These are phyloP conservation scores for Drosophila quinaria DNA, from an alignment of 2,888 invertebrate genomes.

Conservation along the genomic window DNA sequence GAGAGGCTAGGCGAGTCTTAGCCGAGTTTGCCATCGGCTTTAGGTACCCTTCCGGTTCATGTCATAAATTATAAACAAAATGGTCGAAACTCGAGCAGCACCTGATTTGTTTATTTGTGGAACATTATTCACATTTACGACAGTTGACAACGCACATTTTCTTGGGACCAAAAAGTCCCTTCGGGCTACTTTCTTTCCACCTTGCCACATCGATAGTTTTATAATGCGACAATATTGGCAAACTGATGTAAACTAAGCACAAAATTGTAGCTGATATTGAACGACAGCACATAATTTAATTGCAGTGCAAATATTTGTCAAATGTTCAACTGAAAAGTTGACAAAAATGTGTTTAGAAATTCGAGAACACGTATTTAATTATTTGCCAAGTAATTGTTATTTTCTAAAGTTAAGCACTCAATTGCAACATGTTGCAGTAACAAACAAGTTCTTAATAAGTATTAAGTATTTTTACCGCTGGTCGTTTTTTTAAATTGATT, in stretches of 20 bases:
- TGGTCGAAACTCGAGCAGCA: conserved; percentile 54
- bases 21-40: conserved; percentile 26
- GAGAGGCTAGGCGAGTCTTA: conserved; percentile 13
- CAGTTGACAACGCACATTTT: conserved; percentile 53
- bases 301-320: conserved; percentile 56
- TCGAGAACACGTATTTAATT: conserved; percentile 56
- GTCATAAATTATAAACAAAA: conserved; percentile 66
- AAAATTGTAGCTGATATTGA: conserved; percentile 32
- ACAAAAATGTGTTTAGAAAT: conserved; percentile 26
- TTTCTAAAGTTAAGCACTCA: conserved; percentile 22
- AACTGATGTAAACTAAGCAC: conserved; percentile 9
- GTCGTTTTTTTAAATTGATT: conserved; percentile 33
- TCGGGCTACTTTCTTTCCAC: conserved; percentile 8
- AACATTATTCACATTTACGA: conserved; percentile 60
- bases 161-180: background rate
- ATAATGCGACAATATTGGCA: conserved; percentile 48
- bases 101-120: conserved; percentile 75
- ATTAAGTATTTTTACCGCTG: conserved; percentile 34
- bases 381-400: conserved; percentile 35
- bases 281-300: conserved; percentile 46
- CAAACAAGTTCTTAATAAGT: conserved; percentile 17
- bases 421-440: conserved; percentile 32
- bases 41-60: conserved; percentile 48
- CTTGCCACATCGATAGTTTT: conserved; percentile 24
- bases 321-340: conserved; percentile 30